Conservation (phyloP, 2,888 invertebrate genomes). For the Archaeoteleia sp. region DNA sequence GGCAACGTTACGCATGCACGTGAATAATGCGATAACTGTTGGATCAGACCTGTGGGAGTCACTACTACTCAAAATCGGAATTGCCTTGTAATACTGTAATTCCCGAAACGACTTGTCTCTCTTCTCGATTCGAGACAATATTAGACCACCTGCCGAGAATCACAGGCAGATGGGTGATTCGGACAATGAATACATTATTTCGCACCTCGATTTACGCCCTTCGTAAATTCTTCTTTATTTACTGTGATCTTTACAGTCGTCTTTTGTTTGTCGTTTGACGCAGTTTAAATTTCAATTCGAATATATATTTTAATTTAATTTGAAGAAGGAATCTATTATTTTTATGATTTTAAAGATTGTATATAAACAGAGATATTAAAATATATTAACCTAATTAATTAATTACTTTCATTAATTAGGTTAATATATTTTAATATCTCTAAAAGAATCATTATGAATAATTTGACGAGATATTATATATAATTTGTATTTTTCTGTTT, state of each 20-base stretch:
- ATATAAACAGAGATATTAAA: no score
- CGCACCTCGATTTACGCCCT: slow-evolving; percentile 13
- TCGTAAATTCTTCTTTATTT: slow-evolving; percentile 1
- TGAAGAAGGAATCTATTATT: no score
- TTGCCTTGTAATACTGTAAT: slow-evolving; percentile 24
- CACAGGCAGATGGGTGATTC: slow-evolving; percentile 4
- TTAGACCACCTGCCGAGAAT: slow-evolving; percentile 5
- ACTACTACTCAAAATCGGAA: slow-evolving; percentile 16
- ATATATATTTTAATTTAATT: no score
- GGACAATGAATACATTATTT: slow-evolving; percentile 26
- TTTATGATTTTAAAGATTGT: no score
- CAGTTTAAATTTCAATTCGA: no score
- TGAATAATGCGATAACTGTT: slow-evolving; percentile 13
- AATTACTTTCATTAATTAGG: no score
- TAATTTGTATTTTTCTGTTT: no score
- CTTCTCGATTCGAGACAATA: slow-evolving; percentile 10
- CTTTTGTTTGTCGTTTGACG: no score
- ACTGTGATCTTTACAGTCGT: slow-evolving; percentile 17
- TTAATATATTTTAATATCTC: no score
- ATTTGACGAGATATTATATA: no score
- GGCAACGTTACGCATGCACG: slow-evolving; percentile 9
- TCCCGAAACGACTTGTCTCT: slow-evolving; percentile 27
- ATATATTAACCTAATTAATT: no score
- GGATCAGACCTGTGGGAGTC: slow-evolving; percentile 3
- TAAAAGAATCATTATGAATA: no score